Evolutionary conservation across 2,888 invertebrate species (phyloP), one percentile per base, ranked within the genome.

Genomic region (Lithophane leautieri): DNA sequence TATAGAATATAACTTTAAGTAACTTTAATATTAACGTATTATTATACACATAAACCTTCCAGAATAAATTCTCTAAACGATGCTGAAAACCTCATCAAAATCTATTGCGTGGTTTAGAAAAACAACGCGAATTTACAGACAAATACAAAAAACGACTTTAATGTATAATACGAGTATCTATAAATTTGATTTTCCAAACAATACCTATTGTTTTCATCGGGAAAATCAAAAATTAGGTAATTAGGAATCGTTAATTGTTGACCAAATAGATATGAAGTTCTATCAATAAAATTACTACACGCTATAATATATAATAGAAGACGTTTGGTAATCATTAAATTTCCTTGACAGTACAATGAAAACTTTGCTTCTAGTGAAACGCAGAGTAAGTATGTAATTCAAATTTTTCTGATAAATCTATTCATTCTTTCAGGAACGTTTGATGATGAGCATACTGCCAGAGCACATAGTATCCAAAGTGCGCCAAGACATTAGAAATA

Each of bases 381-480:
- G 52, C 4, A 52, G 52, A 52, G 22, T n/a, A 22, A 11, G 22
- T 52, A 22, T n/a, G 22, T 4, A 52, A n/a, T n/a, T n/a, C 11
- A 12, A 6, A 34, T 14, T 52, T 61, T 61, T 22, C 8, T n/a
- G 1, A 50, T 34, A 72, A 71, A 47, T 28, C 19, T 67, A 68
- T 70, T 44, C 74, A 68, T 70, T 44, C 74, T 92, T 92, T 71
- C 92, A 98, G 98, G 98, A 99, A 94, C 98, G 98, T 88, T 97
- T 99, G 3, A 97, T 99, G 94, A 95, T 98, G 70, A 99, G 98
- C 89, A 98, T 99, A 82, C 97, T 99, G 44, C 99, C 99, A 0
- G 97, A 98, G 70, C 98, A 99, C 90, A 98, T 99, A 70, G 98
- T 98, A 8, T 97, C 97, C 16, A 95, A 96, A 88, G 96, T 97